Evolutionary conservation across 2,113 vertebrate genomes (phyloP).

Genomic region (Eudyptes chrysolophus): DNA sequence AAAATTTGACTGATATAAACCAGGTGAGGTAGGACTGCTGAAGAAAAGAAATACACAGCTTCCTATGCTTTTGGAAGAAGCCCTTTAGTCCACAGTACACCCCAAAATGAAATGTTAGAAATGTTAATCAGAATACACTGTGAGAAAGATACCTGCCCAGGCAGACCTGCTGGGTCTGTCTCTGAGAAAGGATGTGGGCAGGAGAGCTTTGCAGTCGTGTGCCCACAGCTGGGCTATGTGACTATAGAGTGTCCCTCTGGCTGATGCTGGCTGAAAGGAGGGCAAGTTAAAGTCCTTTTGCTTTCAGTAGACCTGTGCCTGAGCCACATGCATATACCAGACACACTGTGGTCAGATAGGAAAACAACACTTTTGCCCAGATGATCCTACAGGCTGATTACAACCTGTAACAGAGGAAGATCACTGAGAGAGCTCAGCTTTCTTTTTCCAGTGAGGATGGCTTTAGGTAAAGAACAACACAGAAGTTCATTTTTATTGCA

Average conservation of each 20-base stretch:
- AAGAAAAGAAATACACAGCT: not conserved
- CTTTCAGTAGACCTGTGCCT: not conserved
- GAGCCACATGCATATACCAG: not conserved
- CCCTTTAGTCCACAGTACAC: not conserved
- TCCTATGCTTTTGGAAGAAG: not conserved
- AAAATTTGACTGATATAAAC: not conserved
- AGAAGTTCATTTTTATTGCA: not conserved
- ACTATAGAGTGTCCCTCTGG: not conserved
- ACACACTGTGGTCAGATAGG: not conserved
- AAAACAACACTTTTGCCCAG: not conserved
- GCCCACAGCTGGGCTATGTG: not conserved
- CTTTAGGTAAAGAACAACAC: not conserved
- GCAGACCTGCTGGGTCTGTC: not conserved
- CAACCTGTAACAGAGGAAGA: not conserved
- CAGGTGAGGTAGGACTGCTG: not conserved
- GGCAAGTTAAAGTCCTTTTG: not conserved
- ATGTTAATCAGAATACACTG: not conserved
- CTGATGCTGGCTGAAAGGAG: not conserved
- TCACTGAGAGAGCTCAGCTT: not conserved
- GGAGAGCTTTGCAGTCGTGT: not conserved
- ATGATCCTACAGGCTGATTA: not conserved
- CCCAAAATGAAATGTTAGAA: not conserved
- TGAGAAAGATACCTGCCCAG: not conserved
- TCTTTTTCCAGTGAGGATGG: not conserved
- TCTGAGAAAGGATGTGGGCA: accelerated